Evolutionary conservation across 2,113 vertebrate genomes (phyloP).

Genomic region (Pseudopodoces humilis): DNA sequence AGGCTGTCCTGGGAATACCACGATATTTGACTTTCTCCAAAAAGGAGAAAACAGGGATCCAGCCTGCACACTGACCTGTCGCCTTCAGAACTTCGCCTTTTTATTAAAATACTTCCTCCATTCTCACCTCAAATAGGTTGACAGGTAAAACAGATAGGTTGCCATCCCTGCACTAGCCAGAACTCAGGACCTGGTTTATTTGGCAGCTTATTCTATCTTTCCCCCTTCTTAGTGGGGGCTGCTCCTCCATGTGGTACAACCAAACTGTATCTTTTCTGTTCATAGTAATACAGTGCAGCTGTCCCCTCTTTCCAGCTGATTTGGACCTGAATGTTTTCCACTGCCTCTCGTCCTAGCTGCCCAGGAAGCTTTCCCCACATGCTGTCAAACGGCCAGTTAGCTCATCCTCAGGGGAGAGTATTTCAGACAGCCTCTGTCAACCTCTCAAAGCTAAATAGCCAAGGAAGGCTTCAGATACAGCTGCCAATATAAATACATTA

Average conservation of each 20-base stretch:
- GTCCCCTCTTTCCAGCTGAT: neutral
- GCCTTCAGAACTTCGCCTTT: neutral
- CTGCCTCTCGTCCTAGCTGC: neutral
- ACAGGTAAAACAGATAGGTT: neutral
- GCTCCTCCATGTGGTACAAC: neutral
- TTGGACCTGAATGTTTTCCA: neutral
- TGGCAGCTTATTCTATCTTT: neutral
- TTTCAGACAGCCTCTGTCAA: neutral
- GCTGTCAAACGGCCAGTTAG: rapidly evolving
- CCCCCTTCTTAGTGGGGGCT: neutral
- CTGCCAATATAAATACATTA: neutral
- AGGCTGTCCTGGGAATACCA: neutral
- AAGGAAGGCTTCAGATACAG: neutral
- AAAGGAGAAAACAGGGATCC: neutral
- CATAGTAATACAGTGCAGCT: neutral
- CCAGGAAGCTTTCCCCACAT: neutral
- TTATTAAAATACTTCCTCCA: neutral
- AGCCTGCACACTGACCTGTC: neutral
- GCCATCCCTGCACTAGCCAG: neutral
- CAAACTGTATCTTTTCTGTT: neutral
- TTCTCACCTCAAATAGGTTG: neutral
- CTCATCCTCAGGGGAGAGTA: neutral
- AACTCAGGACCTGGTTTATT: neutral
- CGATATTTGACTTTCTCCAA: rapidly evolving
- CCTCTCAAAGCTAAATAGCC: neutral